These are phyloP conservation scores for Alcis repandata DNA, from an alignment of 2,888 invertebrate genomes.

Conservation along the genomic window DNA sequence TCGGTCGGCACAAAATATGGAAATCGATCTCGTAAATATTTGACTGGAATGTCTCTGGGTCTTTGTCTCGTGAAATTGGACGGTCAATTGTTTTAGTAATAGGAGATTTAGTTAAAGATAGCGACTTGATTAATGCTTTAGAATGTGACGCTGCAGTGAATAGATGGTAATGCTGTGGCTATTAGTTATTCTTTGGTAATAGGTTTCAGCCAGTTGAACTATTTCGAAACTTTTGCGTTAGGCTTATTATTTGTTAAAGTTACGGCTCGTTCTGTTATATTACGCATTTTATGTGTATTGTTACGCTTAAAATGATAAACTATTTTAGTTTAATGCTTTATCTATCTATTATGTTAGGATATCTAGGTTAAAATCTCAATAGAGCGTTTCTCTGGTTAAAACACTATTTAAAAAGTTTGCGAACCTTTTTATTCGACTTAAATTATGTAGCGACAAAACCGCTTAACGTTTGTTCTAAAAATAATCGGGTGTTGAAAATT, in stretches of 20 bases:
- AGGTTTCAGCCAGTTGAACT: slow-evolving; percentile 12
- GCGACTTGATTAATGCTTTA: slow-evolving; percentile 27
- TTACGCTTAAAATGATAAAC: too few relatives aligned
- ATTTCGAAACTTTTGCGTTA: slow-evolving; percentile 26
- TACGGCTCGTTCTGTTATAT: not conserved
- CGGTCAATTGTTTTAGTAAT: slow-evolving; percentile 39
- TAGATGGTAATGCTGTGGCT: slow-evolving; percentile 1
- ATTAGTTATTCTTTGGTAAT: not conserved
- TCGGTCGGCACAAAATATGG: slow-evolving; percentile 37
- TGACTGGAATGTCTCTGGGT: slow-evolving; percentile 37
- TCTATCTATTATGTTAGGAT: too few relatives aligned
- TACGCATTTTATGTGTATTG: not conserved
- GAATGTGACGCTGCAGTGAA: slow-evolving; percentile 17
- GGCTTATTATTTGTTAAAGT: not conserved
- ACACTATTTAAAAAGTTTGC: not conserved
- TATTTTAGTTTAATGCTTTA: too few relatives aligned
- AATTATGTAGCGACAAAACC: not conserved
- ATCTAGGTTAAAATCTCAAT: too few relatives aligned
- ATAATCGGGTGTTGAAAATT: slow-evolving; percentile 1
- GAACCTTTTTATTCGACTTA: not conserved
- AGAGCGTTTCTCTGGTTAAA: not conserved
- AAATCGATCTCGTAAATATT: slow-evolving; percentile 42
- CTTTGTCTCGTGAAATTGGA: slow-evolving; percentile 37
- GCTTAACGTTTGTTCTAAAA: slow-evolving; percentile 5
- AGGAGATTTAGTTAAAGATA: slow-evolving; percentile 38